Evolutionary conservation across 2,888 invertebrate genomes (phyloP), one percentile per base, ranked within the genome.

Genomic region (Pachymerium ferrugineum): DNA sequence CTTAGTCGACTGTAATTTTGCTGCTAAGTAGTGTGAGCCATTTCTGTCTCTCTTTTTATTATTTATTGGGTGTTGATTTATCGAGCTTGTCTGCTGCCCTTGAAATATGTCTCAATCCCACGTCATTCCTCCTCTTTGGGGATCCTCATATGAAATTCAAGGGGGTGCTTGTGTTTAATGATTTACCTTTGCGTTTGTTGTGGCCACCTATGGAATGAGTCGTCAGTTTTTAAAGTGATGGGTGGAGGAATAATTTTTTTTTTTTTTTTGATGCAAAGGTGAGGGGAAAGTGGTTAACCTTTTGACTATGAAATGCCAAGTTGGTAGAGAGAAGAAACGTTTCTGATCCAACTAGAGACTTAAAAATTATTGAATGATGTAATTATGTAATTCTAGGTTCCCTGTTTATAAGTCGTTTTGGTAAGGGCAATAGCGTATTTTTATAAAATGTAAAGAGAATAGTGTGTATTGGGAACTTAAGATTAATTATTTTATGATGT

Each of bases 21-120:
- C 19, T 47, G 47, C 22, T 47, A 47, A 47, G 47, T 47, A 16
- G 19, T 47, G 6, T 8, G 47, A 47, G 47, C 47, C 47, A 47
- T 47, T 47, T 42, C 47, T 47, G 47, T 47, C 47, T 47, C n/a
- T n/a, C 47, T 6, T 47, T 47, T 47, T 47, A 47, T 47, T 47
- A 47, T 47, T 47, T 47, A 47, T 47, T 47, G 47, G 47, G 47
- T 47, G 47, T 47, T 47, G 47, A 47, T 47, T 47, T 47, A 47
- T 47, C 47, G 47, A 47, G 47, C 47, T 47, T 47, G 47, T 47
- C 47, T 47, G 22, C 16, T 47, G 6, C n/a, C n/a, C 47, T 47
- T 47, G 47, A 47, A 47, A 47, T 47, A 47, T 47, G 47, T 47
- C 47, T 47, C 47, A 47, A 47, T 47, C 47, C 47, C 19, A 47